phyloP scores from a whole-genome alignment of 2,113 vertebrate genomes.

The Sitta europaea region DNA sequence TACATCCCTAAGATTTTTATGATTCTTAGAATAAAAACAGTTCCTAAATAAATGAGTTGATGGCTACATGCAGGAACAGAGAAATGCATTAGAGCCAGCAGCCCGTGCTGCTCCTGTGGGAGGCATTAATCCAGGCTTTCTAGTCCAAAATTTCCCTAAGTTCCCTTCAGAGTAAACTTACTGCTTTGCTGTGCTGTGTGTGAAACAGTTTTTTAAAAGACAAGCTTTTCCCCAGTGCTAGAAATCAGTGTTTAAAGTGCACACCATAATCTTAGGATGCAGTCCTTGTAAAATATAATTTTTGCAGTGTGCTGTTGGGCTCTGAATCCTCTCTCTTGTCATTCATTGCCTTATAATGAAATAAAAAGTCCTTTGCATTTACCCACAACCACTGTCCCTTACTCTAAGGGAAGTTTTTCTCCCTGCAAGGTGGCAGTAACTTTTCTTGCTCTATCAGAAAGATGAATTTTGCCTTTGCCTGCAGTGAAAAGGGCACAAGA shows the following conservation, averaged over 20 bases:
- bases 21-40: not conserved
- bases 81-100: not conserved
- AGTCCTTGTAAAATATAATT: not conserved
- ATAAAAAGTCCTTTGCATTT: not conserved
- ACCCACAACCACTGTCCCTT: not conserved
- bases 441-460: not conserved
- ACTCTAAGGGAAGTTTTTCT: not conserved
- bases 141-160: not conserved
- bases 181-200: not conserved
- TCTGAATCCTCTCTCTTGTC: not conserved
- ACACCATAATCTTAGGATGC: not conserved
- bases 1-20: not conserved
- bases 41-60: not conserved
- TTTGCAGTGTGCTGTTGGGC: not conserved
- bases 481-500: not conserved
- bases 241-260: not conserved
- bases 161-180: not conserved
- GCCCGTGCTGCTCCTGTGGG: not conserved
- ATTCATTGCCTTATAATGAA: not conserved
- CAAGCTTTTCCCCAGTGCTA: not conserved
- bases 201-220: not conserved
- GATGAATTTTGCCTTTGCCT: not conserved
- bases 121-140: not conserved
- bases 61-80: not conserved
- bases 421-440: not conserved